Percentiles rank a stretch among this genome's conserved stretches.
Evolutionary conservation across 2,113 vertebrate genomes (phyloP).

Genomic region (Pteropus alecto): DNA sequence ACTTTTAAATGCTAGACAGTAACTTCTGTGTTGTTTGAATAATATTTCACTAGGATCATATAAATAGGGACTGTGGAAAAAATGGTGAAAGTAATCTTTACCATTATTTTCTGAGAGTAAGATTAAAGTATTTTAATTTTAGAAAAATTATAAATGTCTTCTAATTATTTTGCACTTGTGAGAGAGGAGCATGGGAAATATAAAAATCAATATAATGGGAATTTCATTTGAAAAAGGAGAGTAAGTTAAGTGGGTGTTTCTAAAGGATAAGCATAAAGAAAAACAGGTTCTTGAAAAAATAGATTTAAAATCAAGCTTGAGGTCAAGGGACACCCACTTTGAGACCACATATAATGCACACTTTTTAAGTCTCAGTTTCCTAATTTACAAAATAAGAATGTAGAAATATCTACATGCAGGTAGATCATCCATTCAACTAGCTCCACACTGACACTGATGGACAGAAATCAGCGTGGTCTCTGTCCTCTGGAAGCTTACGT

Average conservation of each 20-base stretch:
- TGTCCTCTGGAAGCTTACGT: background rate
- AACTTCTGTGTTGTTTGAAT: background rate
- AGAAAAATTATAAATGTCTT: background rate
- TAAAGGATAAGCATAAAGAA: background rate
- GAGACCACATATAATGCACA: background rate
- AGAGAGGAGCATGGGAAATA: background rate
- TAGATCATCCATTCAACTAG: background rate
- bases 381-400: background rate
- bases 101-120: background rate
- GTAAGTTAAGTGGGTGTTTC: background rate
- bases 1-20: background rate
- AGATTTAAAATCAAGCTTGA: background rate
- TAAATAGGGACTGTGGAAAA: background rate
- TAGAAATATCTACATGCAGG: background rate
- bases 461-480: background rate
- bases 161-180: background rate
- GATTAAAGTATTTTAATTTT: background rate
- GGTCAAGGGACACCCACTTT: background rate
- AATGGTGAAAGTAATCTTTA: background rate
- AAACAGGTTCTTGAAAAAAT: background rate
- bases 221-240: background rate
- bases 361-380: background rate
- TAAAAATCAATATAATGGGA: background rate
- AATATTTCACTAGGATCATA: background rate
- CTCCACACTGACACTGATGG: background rate